phyloP scores from a whole-genome alignment of 2,797 vertebrate species.

The Psittacula derbiana region DNA sequence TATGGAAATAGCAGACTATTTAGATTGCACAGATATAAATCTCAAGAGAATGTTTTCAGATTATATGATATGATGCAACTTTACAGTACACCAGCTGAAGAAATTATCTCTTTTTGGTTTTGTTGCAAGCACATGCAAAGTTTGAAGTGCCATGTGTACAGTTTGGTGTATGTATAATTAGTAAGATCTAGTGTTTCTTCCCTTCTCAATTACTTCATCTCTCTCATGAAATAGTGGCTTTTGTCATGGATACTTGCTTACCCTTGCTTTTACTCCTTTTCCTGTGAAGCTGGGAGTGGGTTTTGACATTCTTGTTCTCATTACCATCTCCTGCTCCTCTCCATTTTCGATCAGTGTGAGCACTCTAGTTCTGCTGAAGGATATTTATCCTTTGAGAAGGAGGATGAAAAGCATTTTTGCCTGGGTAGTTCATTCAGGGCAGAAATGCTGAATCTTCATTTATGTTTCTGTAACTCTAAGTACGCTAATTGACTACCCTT shows the following conservation, averaged over 20 bases:
- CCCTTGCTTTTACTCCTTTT: background rate
- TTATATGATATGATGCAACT: background rate
- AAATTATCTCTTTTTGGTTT: background rate
- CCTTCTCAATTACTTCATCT: background rate
- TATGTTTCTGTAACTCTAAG: background rate
- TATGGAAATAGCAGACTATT: background rate
- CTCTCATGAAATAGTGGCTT: background rate
- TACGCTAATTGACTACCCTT: background rate
- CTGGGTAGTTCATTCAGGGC: background rate
- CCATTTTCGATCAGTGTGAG: background rate
- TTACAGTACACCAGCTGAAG: background rate
- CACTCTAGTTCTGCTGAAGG: background rate
- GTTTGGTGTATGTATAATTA: background rate
- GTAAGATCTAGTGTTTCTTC: background rate
- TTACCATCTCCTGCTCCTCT: background rate
- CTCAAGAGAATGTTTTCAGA: background rate
- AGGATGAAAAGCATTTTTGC: background rate
- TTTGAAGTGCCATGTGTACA: background rate
- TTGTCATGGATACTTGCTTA: background rate
- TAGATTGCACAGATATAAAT: background rate
- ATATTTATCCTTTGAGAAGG: background rate
- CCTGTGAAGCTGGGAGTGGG: background rate
- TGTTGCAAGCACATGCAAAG: background rate
- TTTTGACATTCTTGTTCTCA: background rate
- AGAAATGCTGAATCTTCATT: background rate